These are phyloP conservation scores for Antrozous pallidus DNA, from an alignment of 2,797 vertebrate genomes.

Conservation along the genomic window DNA sequence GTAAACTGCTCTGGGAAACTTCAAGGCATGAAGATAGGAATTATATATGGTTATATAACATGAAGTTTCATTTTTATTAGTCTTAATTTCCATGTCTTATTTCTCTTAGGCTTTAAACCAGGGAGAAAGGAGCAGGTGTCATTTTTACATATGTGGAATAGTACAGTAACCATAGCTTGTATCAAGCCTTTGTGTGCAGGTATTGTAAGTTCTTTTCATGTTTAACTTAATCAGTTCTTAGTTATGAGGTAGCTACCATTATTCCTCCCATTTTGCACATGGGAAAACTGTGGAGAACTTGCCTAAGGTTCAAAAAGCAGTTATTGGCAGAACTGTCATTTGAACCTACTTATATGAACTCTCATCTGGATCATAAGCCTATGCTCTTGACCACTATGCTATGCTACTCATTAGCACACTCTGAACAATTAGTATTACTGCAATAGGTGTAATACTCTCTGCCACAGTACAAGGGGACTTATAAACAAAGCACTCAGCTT, in stretches of 20 bases:
- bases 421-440: neutral
- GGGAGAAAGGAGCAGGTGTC: neutral
- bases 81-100: neutral
- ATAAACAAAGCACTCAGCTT: slow-evolving; percentile 1
- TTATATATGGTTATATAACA: neutral
- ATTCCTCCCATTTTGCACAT: slow-evolving; percentile 8
- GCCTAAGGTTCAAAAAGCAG: slow-evolving; percentile 10
- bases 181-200: neutral
- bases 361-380: neutral
- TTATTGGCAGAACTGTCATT: neutral
- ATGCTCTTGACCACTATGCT: neutral
- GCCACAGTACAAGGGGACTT: neutral
- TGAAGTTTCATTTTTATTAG: neutral
- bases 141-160: neutral
- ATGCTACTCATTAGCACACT: neutral
- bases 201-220: neutral
- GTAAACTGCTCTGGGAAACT: neutral
- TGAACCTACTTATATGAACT: neutral
- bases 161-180: neutral
- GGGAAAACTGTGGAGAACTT: slow-evolving; percentile 13
- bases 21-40: slow-evolving; percentile 41
- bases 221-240: slow-evolving; percentile 33
- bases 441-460: neutral
- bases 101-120: neutral
- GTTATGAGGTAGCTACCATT: slow-evolving; percentile 45